phyloP scores from a whole-genome alignment of 2,888 invertebrate genomes.

The Ptilodon capucinus region DNA sequence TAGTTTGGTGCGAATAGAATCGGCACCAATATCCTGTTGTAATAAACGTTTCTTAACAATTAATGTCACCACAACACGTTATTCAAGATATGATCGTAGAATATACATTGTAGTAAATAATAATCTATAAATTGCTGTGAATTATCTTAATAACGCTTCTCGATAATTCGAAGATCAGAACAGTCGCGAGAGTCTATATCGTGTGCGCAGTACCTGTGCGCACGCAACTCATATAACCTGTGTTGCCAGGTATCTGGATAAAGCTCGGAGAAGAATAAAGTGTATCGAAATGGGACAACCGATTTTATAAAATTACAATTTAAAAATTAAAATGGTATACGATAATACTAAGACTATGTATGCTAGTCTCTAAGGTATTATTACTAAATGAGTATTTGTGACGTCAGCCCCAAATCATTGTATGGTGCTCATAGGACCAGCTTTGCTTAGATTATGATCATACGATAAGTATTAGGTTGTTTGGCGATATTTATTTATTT shows the following conservation, averaged over 20 bases:
- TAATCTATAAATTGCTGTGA: slow-evolving; percentile 48
- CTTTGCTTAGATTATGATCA: no score
- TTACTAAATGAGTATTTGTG: no score
- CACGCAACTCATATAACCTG: slow-evolving; percentile 38
- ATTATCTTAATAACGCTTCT: slow-evolving; percentile 56
- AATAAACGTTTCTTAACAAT: neutral
- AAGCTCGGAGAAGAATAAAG: no score
- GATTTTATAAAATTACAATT: no score
- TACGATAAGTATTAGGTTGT: no score
- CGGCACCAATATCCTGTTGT: no score
- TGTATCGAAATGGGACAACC: neutral
- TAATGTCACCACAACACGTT: slow-evolving; percentile 11
- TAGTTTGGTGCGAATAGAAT: no score
- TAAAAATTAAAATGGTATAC: neutral
- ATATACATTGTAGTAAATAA: slow-evolving; percentile 31
- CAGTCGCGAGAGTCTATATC: slow-evolving; percentile 32
- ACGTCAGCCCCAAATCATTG: no score
- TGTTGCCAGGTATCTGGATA: neutral
- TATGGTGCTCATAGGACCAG: no score
- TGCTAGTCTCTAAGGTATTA: no score
- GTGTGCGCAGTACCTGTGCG: slow-evolving; percentile 26
- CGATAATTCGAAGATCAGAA: slow-evolving; percentile 54
- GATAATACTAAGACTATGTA: no score
- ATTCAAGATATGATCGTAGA: slow-evolving; percentile 25
- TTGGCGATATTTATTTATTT: no score